Evolutionary conservation across 2,888 invertebrate genomes (phyloP).

Genomic region (Euproctis similis): DNA sequence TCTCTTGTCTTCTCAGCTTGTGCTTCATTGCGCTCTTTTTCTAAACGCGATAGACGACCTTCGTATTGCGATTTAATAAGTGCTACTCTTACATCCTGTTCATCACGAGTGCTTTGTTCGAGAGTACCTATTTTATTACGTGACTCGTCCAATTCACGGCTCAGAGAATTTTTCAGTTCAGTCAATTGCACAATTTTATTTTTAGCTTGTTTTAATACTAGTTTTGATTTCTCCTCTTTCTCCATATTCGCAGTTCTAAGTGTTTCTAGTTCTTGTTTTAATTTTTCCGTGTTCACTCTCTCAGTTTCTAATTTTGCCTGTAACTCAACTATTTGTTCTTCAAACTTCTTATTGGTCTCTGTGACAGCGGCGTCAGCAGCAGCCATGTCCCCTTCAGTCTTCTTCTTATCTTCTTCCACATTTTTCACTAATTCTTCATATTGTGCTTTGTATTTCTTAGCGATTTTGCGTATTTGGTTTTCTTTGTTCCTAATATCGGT

Average conservation of each 20-base stretch:
- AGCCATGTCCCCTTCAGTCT: conserved; percentile 71
- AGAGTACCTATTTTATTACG: conserved; percentile 66
- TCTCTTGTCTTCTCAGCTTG: conserved; percentile 77
- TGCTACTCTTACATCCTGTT: conserved; percentile 74
- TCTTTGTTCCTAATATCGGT: conserved; percentile 82
- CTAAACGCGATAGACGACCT: conserved; percentile 79
- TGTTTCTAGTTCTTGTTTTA: conserved; percentile 80
- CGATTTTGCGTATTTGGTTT: conserved; percentile 88
- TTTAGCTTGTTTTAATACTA: conserved; percentile 83
- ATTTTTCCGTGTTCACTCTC: conserved; percentile 77
- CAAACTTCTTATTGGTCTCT: conserved; percentile 70
- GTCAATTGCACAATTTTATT: conserved; percentile 83
- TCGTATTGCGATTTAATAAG: conserved; percentile 83
- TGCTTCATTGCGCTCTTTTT: conserved; percentile 82
- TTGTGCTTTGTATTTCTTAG: conserved; percentile 92
- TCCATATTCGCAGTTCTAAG: conserved; percentile 73
- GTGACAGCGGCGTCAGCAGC: conserved; percentile 59
- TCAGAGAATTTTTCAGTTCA: conserved; percentile 79
- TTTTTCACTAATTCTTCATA: conserved; percentile 85
- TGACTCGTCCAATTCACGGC: conserved; percentile 74
- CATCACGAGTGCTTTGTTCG: conserved; percentile 71
- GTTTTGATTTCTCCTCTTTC: conserved; percentile 80
- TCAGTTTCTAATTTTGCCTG: conserved; percentile 59
- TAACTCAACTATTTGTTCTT: conserved; percentile 60
- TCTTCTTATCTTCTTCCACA: conserved; percentile 78